These are phyloP conservation scores for Drosophila sturtevanti DNA, from an alignment of 1,140 invertebrate genomes.

Conservation along the genomic window DNA sequence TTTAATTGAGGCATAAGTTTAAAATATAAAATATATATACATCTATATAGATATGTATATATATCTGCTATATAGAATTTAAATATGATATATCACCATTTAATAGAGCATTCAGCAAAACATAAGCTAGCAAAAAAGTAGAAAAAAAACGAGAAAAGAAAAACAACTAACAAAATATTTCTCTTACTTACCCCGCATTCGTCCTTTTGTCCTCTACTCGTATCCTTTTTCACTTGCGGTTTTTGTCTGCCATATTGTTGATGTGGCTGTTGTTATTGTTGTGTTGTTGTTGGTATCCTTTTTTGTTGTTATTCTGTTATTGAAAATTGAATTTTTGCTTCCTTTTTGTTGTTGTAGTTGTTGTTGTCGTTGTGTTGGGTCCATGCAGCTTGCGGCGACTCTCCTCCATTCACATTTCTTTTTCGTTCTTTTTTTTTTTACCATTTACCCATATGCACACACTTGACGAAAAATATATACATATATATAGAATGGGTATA, in stretches of 20 bases:
- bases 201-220: background rate
- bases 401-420: background rate
- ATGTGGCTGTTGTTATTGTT: conserved; percentile 21
- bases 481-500: too few relatives aligned
- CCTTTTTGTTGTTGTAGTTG: conserved; percentile 41
- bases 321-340: conserved; percentile 65
- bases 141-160: background rate
- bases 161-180: conserved; percentile 29
- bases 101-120: conserved; percentile 20
- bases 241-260: conserved; percentile 53
- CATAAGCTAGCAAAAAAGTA: background rate
- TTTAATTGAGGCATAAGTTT: too few relatives aligned
- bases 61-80: too few relatives aligned
- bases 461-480: too few relatives aligned
- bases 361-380: too few relatives aligned
- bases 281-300: conserved; percentile 13
- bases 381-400: conserved; percentile 51
- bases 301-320: conserved; percentile 52
- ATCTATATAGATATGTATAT: too few relatives aligned
- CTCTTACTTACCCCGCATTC: background rate
- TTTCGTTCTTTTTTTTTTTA: conserved; percentile 6
- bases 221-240: conserved; percentile 43
- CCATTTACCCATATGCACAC: background rate
- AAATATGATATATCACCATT: background rate
- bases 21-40: too few relatives aligned